A percentile compares a stretch with the other conserved stretches of the same genome.
Conservation (phyloP, 92 coral and sea anemone genomes). For the Zoanthus sansibaricus region DNA sequence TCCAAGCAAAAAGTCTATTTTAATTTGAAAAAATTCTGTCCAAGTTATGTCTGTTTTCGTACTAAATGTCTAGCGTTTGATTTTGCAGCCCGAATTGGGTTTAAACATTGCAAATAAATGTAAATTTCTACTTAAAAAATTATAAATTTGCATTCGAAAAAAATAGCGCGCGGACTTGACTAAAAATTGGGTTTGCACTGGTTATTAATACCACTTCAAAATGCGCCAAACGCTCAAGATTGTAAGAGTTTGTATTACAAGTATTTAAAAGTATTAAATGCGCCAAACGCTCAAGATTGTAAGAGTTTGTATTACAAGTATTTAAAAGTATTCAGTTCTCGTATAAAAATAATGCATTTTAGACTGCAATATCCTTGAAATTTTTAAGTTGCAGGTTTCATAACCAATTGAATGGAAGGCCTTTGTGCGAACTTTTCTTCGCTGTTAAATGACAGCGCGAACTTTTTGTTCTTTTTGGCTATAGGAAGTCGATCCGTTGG, state of each 20-base stretch:
- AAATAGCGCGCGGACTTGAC: constrained; percentile 41
- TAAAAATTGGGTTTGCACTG: background rate
- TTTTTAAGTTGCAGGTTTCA: no score
- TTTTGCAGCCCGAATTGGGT: background rate
- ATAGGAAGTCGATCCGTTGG: constrained; percentile 85
- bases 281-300: background rate
- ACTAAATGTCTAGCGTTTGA: background rate
- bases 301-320: no score
- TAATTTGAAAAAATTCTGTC: background rate
- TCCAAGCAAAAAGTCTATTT: constrained; percentile 12
- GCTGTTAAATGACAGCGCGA: background rate
- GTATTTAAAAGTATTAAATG: no score
- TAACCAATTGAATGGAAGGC: no score
- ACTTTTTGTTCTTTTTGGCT: background rate
- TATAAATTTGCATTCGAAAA: constrained; percentile 27
- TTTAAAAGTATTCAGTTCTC: no score
- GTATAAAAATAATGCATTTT: no score
- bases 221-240: background rate
- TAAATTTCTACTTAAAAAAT: background rate
- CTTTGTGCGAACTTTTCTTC: no score
- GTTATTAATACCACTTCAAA: no score
- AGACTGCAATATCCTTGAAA: no score
- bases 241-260: no score
- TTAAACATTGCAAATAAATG: background rate
- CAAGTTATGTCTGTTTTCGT: background rate